Evolutionary conservation across 2,888 invertebrate genomes (phyloP), one percentile per base, ranked within the genome.

Genomic region (Latrodectus elegans): DNA sequence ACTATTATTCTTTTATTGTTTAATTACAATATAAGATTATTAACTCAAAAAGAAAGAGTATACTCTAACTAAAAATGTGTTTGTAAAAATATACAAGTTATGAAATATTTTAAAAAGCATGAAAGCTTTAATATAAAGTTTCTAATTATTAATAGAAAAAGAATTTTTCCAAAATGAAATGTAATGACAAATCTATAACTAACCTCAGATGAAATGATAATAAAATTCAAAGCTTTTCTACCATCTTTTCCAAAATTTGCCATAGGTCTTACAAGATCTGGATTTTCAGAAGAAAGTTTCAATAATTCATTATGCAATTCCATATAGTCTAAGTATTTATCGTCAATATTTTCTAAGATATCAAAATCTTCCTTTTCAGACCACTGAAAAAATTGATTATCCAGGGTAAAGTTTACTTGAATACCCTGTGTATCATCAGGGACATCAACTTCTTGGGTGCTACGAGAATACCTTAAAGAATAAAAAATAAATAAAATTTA

Each of bases 361-460:
- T 90, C 91, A 90, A 92, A 93, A 90, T 93, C 93, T 52, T 92
- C 82, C 38, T 89, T 89, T 60, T 89, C 89, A 0, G 93, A 93
- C 97, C 97, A 97, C 91, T 96, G 95, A 0, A 95, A 95, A 92
- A 96, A 95, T 91, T 96, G 95, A n/a, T 95, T 94, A 94, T 95
- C 95, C 71, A 98, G 93, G 0, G 95, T 95, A 91, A 97, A 95
- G 92, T 97, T 96, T 89, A 95, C 93, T 80, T 94, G 93, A 70
- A 94, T 92, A 0, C 94, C 80, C 10, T 38, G 73, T 17, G 55
- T 60, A 70, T 75, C 75, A 94, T 91, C 89, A 0, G 95, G 94
- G 0, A 96, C 94, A 26, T 60, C 71, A 26, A 89, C 80, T 70
- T 81, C 77, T 74, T 53, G 78, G 12, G 74, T 73, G 22, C 68